Base-by-base conservation (phyloP, 2,888 invertebrate species). In the Zhuqinia jingwanae region DNA sequence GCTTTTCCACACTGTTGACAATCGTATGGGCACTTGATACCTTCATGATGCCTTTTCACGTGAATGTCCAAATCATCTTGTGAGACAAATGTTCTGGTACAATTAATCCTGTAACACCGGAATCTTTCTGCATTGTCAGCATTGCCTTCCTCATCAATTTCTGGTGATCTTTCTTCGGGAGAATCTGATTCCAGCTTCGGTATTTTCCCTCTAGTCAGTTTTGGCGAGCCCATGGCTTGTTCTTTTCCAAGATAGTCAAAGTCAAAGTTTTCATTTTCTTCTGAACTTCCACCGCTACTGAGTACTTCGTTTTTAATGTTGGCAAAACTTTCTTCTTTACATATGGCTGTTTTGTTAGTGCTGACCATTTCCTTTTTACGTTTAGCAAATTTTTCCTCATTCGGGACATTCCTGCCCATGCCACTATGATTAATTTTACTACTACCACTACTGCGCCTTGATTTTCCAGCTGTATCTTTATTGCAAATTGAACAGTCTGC, bases 61-160 rank as follows among this genome's bases (percentile, higher is more conserved):
- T 85, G 85, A 45, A 85, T 85, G 5, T 85, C 73, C 17, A 85
- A 20, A 20, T 85, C 85, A 1, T 85, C 85, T 47, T 65, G 20
- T 0, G 78, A 47, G 10, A 56, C 20, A 70, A 85, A 85, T 20
- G 85, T 47, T 70, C 58, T 42, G 2, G 47, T 78, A n/a, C 85
- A 85, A 11, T 73, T 85, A 0, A 22, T 11, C 45, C 25, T 56
- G 36, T 50, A 27, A 53, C 85, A 85, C 3, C 78, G 70, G 20
- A 78, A 78, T 36, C 78, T 53, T 42, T 60, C 73, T 8, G 20
- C 22, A 20, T 42, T 42, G 1, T 42, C 68, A 25, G 45, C 50
- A 17, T 15, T 73, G 5, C 8, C 50, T 11, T 42, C 15, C 68
- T 68, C 25, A 11, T 36, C 36, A 8, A 6, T 36, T 36, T 36